Evolutionary conservation across 2,113 vertebrate species (phyloP), one percentile per base, ranked within the genome.

Genomic region (Cettia cetti): DNA sequence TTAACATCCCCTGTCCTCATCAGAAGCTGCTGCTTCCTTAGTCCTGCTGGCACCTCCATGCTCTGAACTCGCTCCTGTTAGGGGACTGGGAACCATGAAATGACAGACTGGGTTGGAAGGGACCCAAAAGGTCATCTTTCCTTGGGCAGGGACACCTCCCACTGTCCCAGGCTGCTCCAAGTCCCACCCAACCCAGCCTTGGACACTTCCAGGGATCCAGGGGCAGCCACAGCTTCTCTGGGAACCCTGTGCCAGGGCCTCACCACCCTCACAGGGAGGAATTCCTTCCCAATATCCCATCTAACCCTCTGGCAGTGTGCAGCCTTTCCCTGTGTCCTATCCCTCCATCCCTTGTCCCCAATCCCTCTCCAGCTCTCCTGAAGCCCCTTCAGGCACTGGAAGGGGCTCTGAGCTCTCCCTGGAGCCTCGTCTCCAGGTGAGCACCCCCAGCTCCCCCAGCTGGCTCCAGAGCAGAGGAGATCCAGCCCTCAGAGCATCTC

Each of bases 241-340:
- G 13, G 33, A 8, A 45, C 0, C 4, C 23, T 52, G 23, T 59
- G 45, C 52, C 60, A 66, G 53, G 44, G 23, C 9, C 28, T 30
- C 0, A 0, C 0, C 53, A 4, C 4, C 28, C 24, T 53, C 39
- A 2, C 1, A 60, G 39, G 2, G 3, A 66, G 0, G 0, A 14
- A 59, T 75, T 82, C 5, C 15, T 28, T 12, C 39, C 60, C 45
- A 10, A 10, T 0, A n/a, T 45, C 20, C 52, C 86, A 59, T 10
- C 68, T 1, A 12, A 0, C 19, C 13, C 39, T 75, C 15, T 39
- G 6, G 5, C 31, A 72, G 10, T 37, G 59, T 13, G 27, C 11
- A 74, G 19, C 19, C 45, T 45, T 45, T 59, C 37, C 26, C 26
- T 12, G 10, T 40, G 9, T 9, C 39, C 39, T 40, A 12, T 40